Conservation (phyloP, 2,888 invertebrate species). For the Lottia gigantea region DNA sequence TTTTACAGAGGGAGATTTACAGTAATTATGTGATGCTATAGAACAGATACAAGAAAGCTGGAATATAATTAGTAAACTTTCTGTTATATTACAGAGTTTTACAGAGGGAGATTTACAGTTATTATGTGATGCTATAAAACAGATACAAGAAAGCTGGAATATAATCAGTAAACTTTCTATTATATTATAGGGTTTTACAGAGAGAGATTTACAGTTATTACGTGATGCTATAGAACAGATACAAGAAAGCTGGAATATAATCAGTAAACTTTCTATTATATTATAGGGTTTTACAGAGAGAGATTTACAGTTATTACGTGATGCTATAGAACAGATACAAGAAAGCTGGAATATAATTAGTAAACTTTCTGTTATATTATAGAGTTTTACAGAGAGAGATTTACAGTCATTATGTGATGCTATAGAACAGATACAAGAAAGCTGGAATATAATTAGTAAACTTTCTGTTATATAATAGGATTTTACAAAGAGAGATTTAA, state of each 20-base stretch:
- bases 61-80: conserved; percentile 9
- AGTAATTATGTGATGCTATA: conserved; percentile 36
- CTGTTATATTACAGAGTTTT: conserved; percentile 17
- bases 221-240: conserved; percentile 39
- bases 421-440: no score
- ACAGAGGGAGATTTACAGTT: conserved; percentile 36
- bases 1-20: conserved; percentile 33
- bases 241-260: conserved; percentile 24
- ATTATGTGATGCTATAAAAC: conserved; percentile 36
- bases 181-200: conserved; percentile 22
- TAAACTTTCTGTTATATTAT: no score
- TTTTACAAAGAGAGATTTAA: no score
- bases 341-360: no score
- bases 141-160: conserved; percentile 31
- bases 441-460: no score
- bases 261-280: no score
- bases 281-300: no score
- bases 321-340: no score
- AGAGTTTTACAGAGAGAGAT: no score
- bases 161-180: not conserved
- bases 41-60: conserved; percentile 34
- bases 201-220: conserved; percentile 36
- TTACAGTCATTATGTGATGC: no score
- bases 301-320: no score
- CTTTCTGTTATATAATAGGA: no score